These are phyloP conservation scores for Toxonevra muliebris DNA, from an alignment of 2,888 invertebrate species.

Conservation along the genomic window DNA sequence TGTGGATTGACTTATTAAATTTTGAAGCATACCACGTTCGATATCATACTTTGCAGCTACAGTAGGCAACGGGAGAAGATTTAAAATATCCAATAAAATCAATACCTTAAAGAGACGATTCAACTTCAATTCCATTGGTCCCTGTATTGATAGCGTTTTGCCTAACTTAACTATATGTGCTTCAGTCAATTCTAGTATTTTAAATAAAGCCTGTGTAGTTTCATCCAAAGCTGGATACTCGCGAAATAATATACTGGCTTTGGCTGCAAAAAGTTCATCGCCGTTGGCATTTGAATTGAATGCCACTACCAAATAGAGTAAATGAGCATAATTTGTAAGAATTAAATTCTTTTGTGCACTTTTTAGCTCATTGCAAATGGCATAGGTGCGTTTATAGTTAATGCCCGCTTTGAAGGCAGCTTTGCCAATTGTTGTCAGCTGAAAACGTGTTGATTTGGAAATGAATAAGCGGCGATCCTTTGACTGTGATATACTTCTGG, in stretches of 20 bases:
- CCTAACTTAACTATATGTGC: conserved; percentile 74
- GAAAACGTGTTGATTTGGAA: conserved; percentile 66
- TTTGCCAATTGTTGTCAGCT: conserved; percentile 75
- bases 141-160: conserved; percentile 73
- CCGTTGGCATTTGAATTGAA: conserved; percentile 64
- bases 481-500: conserved; percentile 13
- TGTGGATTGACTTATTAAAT: conserved; percentile 75
- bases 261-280: conserved; percentile 74
- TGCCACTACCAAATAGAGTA: conserved; percentile 79
- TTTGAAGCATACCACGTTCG: conserved; percentile 83
- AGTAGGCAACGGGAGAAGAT: conserved; percentile 71
- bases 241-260: conserved; percentile 55
- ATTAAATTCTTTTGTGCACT: conserved; percentile 79
- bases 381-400: conserved; percentile 75
- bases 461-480: conserved; percentile 53
- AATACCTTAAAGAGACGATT: conserved; percentile 86
- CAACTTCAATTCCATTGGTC: conserved; percentile 63
- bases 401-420: conserved; percentile 91
- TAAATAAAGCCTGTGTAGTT: conserved; percentile 76
- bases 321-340: conserved; percentile 82
- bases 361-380: conserved; percentile 78
- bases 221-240: conserved; percentile 73
- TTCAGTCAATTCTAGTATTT: conserved; percentile 81
- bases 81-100: conserved; percentile 83
- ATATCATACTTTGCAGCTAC: conserved; percentile 78